These are phyloP conservation scores for Chouioia cunea DNA, from an alignment of 2,888 invertebrate species.

Conservation along the genomic window DNA sequence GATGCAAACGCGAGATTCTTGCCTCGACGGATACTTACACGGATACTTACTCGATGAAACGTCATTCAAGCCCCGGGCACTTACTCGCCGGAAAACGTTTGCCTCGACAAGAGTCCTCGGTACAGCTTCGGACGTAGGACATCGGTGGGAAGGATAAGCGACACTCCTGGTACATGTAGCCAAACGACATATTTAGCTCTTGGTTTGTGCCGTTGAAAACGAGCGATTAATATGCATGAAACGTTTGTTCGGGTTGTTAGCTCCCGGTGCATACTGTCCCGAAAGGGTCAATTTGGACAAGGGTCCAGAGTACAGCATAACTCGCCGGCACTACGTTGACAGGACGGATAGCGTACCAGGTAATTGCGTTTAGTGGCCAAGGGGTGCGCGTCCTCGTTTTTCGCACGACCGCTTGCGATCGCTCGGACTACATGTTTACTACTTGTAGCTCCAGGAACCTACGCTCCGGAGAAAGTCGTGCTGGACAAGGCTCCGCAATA, in stretches of 20 bases:
- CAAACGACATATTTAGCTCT: too few species aligned
- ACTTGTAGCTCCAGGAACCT: not conserved
- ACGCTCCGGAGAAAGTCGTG: conserved; percentile 53
- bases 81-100: conserved; percentile 46
- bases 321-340: conserved; percentile 57
- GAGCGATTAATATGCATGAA: too few species aligned
- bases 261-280: conserved; percentile 72
- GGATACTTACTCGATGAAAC: too few species aligned
- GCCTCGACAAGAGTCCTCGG: conserved; percentile 73
- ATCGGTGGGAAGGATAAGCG: conserved; percentile 70
- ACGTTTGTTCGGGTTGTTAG: too few species aligned
- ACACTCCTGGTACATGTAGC: conserved; percentile 71
- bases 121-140: conserved; percentile 75
- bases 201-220: too few species aligned
- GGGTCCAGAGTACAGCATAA: conserved; percentile 81
- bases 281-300: conserved; percentile 70
- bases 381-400: too few species aligned
- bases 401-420: too few species aligned
- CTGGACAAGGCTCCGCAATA: conserved; percentile 74
- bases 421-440: too few species aligned
- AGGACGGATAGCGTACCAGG: conserved; percentile 33
- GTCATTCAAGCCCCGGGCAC: too few species aligned
- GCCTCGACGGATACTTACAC: too few species aligned
- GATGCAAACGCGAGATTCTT: too few species aligned
- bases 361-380: too few species aligned